phyloP scores from a whole-genome alignment of 1,140 invertebrate genomes.

The Drosophila oshimai region DNA sequence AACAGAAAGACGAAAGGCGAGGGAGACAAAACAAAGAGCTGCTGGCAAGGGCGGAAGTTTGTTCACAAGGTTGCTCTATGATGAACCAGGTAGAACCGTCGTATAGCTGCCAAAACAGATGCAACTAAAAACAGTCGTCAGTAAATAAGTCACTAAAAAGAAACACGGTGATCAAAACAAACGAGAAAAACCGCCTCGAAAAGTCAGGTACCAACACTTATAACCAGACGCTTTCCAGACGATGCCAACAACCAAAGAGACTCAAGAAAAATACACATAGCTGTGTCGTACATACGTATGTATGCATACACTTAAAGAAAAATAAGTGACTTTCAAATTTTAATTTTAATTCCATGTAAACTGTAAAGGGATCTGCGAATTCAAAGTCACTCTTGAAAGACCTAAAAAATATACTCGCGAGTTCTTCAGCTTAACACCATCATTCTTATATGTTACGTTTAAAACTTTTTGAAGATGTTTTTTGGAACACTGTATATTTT shows the following conservation, averaged over 20 bases:
- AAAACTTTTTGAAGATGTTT: too few species aligned
- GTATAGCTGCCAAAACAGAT: slow-evolving; percentile 10
- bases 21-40: slow-evolving; percentile 12
- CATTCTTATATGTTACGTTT: too few species aligned
- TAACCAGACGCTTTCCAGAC: slow-evolving; percentile 37
- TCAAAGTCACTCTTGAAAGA: too few species aligned
- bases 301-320: background rate
- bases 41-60: slow-evolving; percentile 28
- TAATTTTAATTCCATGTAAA: too few species aligned
- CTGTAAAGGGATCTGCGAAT: too few species aligned
- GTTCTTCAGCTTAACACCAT: too few species aligned
- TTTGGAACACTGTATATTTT: too few species aligned
- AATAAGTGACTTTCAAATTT: background rate
- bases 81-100: slow-evolving; percentile 29
- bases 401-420: too few species aligned
- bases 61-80: slow-evolving; percentile 3
- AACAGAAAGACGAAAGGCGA: background rate
- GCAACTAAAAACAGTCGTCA: slow-evolving; percentile 1
- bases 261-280: slow-evolving; percentile 4
- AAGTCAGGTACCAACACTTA: slow-evolving; percentile 30
- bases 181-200: slow-evolving; percentile 61
- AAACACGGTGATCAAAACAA: slow-evolving; percentile 63
- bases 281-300: background rate
- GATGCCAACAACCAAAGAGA: slow-evolving; percentile 17
- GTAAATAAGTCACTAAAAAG: background rate